A percentile compares a stretch with the other conserved stretches of the same genome.
phyloP scores from a whole-genome alignment of 2,113 vertebrate genomes.

The Crotalus tigris region DNA sequence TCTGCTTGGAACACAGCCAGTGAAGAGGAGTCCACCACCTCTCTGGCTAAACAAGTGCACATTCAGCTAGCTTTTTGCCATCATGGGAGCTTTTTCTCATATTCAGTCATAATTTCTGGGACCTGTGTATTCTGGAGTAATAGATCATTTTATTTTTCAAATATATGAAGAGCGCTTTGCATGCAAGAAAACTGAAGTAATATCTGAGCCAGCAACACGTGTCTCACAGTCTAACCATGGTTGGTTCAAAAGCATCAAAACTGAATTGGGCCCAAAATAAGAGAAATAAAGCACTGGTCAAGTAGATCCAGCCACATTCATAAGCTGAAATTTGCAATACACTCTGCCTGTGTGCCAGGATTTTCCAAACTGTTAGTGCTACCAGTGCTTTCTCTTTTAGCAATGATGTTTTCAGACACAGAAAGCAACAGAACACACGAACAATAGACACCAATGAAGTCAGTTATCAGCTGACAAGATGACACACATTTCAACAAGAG shows the following conservation, averaged over 20 bases:
- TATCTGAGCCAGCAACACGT: background rate
- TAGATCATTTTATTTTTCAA: background rate
- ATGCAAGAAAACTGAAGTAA: background rate
- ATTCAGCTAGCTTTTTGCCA: background rate
- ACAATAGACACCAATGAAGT: constrained; percentile 14
- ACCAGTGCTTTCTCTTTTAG: constrained; percentile 8
- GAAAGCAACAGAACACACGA: background rate
- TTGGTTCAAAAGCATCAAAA: background rate
- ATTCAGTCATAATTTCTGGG: background rate
- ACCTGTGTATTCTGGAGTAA: background rate
- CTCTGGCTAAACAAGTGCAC: background rate
- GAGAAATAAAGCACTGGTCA: background rate
- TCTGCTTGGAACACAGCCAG: background rate
- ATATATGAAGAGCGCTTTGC: background rate
- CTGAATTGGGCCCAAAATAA: background rate
- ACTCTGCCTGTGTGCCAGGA: background rate
- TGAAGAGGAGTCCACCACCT: background rate
- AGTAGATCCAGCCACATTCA: constrained; percentile 17
- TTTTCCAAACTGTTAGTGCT: background rate
- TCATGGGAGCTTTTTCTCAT: background rate
- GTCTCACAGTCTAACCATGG: background rate
- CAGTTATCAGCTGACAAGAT: constrained; percentile 16
- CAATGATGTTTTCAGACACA: constrained; percentile 13
- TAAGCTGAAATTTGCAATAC: constrained; percentile 19
- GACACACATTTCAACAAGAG: background rate